These are phyloP conservation scores for Drosophila subpulchrella DNA, from an alignment of 1,140 invertebrate species.

Conservation along the genomic window DNA sequence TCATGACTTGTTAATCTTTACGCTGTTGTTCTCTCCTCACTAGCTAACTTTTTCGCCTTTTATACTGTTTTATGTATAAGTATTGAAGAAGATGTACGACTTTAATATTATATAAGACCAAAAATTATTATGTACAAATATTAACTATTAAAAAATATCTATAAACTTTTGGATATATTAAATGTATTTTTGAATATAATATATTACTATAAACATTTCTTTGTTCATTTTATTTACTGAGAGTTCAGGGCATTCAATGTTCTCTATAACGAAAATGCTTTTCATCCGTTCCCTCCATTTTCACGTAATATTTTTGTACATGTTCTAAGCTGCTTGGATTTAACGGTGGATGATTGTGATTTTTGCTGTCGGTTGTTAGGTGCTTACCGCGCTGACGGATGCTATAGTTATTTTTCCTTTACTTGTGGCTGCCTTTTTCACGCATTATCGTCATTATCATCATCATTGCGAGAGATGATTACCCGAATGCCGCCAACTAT, in stretches of 20 bases:
- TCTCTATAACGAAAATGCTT: neutral
- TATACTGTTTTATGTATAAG: neutral
- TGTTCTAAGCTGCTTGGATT: slow-evolving; percentile 39
- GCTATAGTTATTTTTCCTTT: slow-evolving; percentile 11
- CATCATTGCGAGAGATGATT: slow-evolving; percentile 40
- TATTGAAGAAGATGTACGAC: neutral
- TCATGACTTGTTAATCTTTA: slow-evolving; percentile 81
- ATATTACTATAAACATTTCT: neutral
- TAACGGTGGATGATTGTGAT: slow-evolving; percentile 58
- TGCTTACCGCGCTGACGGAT: slow-evolving; percentile 17
- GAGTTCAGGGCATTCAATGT: neutral
- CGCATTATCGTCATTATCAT: slow-evolving; percentile 49
- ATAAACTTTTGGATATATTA: neutral
- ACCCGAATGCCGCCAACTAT: slow-evolving; percentile 49
- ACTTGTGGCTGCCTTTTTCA: slow-evolving; percentile 50
- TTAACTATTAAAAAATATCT: neutral
- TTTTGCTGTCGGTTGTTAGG: slow-evolving; percentile 19
- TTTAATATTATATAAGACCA: neutral
- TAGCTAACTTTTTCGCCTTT: slow-evolving; percentile 15
- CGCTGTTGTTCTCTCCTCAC: slow-evolving; percentile 56
- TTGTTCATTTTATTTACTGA: no score
- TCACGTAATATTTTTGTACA: slow-evolving; percentile 20
- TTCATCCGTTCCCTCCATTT: neutral
- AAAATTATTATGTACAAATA: neutral
- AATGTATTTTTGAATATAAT: neutral